Base-by-base conservation (phyloP, 2,888 invertebrate species). In the Trisateles emortualis region DNA sequence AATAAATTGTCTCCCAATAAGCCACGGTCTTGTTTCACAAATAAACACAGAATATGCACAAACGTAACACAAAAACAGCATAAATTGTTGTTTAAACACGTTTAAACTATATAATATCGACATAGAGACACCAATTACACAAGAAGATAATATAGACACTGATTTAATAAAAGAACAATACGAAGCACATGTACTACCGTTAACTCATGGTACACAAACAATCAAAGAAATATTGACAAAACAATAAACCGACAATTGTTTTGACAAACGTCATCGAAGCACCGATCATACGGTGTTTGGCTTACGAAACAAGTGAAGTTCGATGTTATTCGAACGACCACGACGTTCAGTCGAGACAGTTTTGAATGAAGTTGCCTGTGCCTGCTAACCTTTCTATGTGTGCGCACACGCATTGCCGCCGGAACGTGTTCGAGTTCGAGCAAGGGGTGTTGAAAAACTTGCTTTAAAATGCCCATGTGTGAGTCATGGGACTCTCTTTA, bases 351-450 rank as follows among this genome's bases (percentile, higher is more conserved):
- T 67, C 76, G 74, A 74, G 74, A 77, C 78, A 75, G 81, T 78
- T 77, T 79, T 81, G 84, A 87, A 86, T 89, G 90, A 88, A 91
- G 91, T 91, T 86, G 76, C 77, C 74, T 75, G 74, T 76, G 78
- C 78, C 74, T 78, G 67, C 73, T 78, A 73, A 78, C 68, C 70
- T 77, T 55, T 57, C 68, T 64, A 52, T 79, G 78, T 78, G 74
- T 80, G 76, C 67, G 72, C 74, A 60, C 55, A 60, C 71, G 71
- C 71, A 67, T 55, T 40, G 39, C 39, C 36, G 55, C 46, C 60
- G 58, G 57, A 68, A 61, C 63, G 61, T 72, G 74, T 74, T 63
- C 74, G 48, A 43, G 61, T 26, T 26, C 1, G 9, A 8, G 76
- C 78, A 74, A 74, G 78, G 83, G 83, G 75, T 81, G 63, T 73